phyloP scores from a whole-genome alignment of 2,797 vertebrate species.

The Borostomias antarcticus region DNA sequence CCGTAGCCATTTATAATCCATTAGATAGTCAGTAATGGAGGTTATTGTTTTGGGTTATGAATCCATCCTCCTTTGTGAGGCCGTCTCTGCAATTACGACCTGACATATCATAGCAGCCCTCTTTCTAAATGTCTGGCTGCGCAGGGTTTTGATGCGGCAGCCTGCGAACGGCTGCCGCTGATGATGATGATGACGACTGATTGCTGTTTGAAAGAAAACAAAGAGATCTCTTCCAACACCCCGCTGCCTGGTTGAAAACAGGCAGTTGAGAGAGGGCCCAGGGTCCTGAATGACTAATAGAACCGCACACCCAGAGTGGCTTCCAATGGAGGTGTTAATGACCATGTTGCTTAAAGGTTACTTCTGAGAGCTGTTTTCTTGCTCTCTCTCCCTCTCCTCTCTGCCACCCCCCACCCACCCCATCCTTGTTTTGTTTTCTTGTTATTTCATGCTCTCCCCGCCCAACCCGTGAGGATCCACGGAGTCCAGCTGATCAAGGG shows the following conservation, averaged over 20 bases:
- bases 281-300: constrained; percentile 69
- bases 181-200: constrained; percentile 57
- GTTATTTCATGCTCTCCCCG: constrained; percentile 51
- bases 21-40: constrained; percentile 18
- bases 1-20: constrained; percentile 14
- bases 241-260: constrained; percentile 52
- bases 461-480: constrained; percentile 51
- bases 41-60: constrained; percentile 9
- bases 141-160: constrained; percentile 47
- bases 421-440: constrained; percentile 54
- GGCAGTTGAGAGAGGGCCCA: constrained; percentile 55
- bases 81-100: constrained; percentile 39
- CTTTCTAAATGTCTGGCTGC: constrained; percentile 41
- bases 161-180: constrained; percentile 42
- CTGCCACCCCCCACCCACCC: constrained; percentile 49
- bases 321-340: constrained; percentile 73
- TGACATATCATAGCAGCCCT: constrained; percentile 36
- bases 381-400: constrained; percentile 61
- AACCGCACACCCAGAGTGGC: constrained; percentile 59
- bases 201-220: constrained; percentile 63
- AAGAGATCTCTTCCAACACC: constrained; percentile 53
- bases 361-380: constrained; percentile 67
- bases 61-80: constrained; percentile 32
- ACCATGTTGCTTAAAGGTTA: constrained; percentile 74
- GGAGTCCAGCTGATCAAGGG: constrained; percentile 67